Percentiles rank a stretch among this genome's conserved stretches.
These are phyloP conservation scores for Lipophrys pholis DNA, from an alignment of 2,113 vertebrate genomes.

Conservation along the genomic window DNA sequence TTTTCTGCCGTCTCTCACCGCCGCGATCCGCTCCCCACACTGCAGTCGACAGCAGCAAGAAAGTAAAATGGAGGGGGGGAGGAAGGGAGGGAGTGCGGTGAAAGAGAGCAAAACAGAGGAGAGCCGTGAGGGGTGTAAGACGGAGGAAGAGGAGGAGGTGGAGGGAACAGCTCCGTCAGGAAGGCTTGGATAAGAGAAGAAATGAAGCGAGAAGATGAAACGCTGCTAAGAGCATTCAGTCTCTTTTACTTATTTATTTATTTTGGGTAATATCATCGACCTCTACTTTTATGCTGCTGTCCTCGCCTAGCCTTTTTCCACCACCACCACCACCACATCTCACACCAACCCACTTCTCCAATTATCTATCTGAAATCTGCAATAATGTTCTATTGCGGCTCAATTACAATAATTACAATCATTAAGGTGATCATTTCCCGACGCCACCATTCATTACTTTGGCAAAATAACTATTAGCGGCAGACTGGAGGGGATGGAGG, in stretches of 20 bases:
- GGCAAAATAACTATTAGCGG: constrained; percentile 59
- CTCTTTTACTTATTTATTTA: neutral
- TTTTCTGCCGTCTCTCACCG: constrained; percentile 10
- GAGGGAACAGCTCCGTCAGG: constrained; percentile 22
- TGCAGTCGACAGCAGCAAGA: constrained; percentile 52
- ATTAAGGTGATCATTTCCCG: constrained; percentile 63
- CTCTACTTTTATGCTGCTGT: constrained; percentile 11
- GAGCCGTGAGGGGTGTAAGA: constrained; percentile 29
- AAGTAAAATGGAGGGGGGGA: constrained; percentile 43
- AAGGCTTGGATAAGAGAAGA: constrained; percentile 35
- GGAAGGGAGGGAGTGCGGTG: neutral
- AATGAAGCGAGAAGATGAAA: constrained; percentile 34
- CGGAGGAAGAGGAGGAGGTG: constrained; percentile 9
- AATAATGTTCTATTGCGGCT: constrained; percentile 52
- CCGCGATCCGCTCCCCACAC: constrained; percentile 40
- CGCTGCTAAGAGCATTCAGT: constrained; percentile 7
- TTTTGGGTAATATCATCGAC: constrained; percentile 4
- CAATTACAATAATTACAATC: constrained; percentile 73
- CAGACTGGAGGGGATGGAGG: constrained; percentile 10
- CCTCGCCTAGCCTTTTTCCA: constrained; percentile 5
- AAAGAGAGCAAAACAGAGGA: constrained; percentile 25
- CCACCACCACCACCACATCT: constrained; percentile 12
- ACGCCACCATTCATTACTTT: constrained; percentile 56
- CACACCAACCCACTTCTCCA: constrained; percentile 25
- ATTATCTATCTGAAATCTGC: constrained; percentile 30